A percentile compares a stretch with the other conserved stretches of the same genome.
Conservation (phyloP, 1,140 invertebrate species). For the Neodiprion virginianus region DNA sequence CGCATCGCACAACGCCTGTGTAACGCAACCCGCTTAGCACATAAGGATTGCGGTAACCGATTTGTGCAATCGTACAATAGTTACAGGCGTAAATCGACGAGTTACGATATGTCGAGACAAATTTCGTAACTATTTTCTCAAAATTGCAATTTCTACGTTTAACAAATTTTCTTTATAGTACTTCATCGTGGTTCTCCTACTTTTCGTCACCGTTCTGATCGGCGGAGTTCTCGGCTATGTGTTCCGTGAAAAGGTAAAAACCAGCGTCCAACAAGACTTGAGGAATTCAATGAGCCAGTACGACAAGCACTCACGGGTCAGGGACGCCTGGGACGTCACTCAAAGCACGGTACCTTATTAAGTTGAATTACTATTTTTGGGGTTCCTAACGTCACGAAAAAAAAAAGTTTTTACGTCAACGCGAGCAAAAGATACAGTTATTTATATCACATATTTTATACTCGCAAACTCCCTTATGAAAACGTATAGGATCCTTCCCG, state of each 20-base stretch:
- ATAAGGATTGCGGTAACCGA: no score
- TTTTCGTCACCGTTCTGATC: constrained; percentile 87
- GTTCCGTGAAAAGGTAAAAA: constrained; percentile 79
- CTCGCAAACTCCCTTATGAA: no score
- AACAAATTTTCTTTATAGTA: constrained; percentile 69
- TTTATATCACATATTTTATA: no score
- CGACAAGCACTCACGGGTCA: constrained; percentile 70
- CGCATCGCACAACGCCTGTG: no score
- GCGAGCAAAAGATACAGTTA: no score
- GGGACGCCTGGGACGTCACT: constrained; percentile 83
- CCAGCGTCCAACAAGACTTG: constrained; percentile 80
- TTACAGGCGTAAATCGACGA: no score
- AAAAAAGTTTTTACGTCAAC: not conserved
- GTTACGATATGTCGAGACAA: no score
- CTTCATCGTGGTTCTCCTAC: constrained; percentile 83
- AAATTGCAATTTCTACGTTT: no score
- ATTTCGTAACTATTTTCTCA: no score
- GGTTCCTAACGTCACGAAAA: not conserved
- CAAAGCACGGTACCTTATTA: constrained; percentile 66
- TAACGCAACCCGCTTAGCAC: no score
- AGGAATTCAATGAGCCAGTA: constrained; percentile 76
- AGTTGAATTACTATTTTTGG: not conserved
- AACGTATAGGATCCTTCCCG: no score
- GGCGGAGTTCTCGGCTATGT: constrained; percentile 90
- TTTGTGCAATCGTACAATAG: no score